A percentile compares a stretch with the other conserved stretches of the same genome.
Conservation (phyloP, 2,797 vertebrate species). For the Chaetophractus vellerosus region DNA sequence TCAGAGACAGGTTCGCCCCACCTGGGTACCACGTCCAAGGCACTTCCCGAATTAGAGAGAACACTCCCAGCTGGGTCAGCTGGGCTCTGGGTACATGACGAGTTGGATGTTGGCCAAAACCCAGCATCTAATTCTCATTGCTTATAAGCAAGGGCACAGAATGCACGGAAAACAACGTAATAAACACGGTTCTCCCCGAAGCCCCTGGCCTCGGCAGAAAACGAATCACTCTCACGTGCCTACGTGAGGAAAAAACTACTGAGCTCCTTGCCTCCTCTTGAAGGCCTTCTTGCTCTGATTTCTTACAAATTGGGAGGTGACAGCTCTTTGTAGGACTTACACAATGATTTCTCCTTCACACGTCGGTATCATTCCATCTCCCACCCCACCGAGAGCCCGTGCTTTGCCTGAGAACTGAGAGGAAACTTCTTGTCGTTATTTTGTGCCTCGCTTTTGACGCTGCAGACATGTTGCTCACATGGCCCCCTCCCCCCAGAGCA, state of each 20-base stretch:
- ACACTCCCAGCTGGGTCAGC: fast-evolving
- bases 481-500: constrained; percentile 88
- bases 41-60: neutral
- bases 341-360: fast-evolving
- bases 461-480: neutral
- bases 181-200: neutral
- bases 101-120: too few species aligned
- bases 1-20: too few species aligned
- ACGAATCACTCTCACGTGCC: neutral
- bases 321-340: fast-evolving
- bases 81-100: neutral
- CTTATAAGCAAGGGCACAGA: neutral
- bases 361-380: fast-evolving
- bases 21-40: too few species aligned
- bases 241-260: too few species aligned
- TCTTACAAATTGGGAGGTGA: too few species aligned
- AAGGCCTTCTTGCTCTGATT: neutral
- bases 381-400: fast-evolving
- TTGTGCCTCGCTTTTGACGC: neutral
- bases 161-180: fast-evolving
- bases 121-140: neutral
- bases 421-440: fast-evolving
- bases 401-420: neutral
- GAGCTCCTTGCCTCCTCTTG: fast-evolving
- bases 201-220: neutral